Base-by-base conservation (phyloP, 2,113 vertebrate genomes). In the Plotosus lineatus region DNA sequence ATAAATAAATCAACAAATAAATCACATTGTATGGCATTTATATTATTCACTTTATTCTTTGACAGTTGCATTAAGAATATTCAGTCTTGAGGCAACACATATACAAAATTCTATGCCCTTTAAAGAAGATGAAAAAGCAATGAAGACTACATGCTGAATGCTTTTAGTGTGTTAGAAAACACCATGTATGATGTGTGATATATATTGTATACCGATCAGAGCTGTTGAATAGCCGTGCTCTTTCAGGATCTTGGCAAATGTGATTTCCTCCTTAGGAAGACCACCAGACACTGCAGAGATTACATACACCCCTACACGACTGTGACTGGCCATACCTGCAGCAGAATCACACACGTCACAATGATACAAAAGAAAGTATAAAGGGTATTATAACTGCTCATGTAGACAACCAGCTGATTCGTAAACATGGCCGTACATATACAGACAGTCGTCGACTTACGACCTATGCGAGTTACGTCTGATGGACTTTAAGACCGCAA, bases 141-240 rank as follows among this genome's bases (percentile, higher is more conserved):
- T 42, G 33, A 78, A 50, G 50, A 51, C n/a, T 28, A 2, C 28
- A 15, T 38, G 33, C 3, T 60, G 71, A 73, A 61, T 72, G 19
- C 33, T 9, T 79, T 79, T 12, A 36, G 21, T 66, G 12, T 21
- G n/a, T 5, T n/a, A 66, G 10, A 21, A 66, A 66, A 66, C n/a
- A 21, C 12, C 19, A 23, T 50, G 42, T 44, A 11, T 44, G 14
- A 55, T 75, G 19, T 42, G 2, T 48, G 26, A 80, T 21, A 50
- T 46, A 31, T 65, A 56, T 4, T 11, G 17, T 36, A 0, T 65
- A 93, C 92, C 92, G 61, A 93, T 90, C 1, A 93, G 85, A 55
- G 92, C 92, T 0, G 96, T 97, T 11, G 93, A 23, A 12, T 97
- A 98, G 55, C 95, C 95, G 28, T 90, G 90, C 3, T 91, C 84